Evolutionary conservation across 2,888 invertebrate species (phyloP).

Genomic region (Caenorhabditis imperialis): DNA sequence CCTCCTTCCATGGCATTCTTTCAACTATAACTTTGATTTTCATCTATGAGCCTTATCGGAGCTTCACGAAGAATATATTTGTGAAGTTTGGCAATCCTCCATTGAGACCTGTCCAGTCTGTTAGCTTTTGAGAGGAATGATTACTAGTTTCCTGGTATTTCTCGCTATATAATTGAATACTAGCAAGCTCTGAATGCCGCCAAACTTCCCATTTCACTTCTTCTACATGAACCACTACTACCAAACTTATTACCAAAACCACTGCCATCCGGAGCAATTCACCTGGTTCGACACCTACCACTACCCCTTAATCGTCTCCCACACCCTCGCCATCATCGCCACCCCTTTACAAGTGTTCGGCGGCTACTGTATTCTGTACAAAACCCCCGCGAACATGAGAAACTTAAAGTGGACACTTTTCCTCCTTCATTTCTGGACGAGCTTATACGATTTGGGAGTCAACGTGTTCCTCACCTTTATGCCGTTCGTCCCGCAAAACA

Average conservation of each 20-base stretch:
- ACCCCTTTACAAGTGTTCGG: constrained; percentile 7
- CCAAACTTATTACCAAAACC: background rate
- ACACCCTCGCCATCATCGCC: constrained; percentile 1
- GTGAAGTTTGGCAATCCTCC: too few species aligned
- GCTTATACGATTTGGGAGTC: background rate
- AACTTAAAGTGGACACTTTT: constrained; percentile 14
- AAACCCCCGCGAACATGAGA: constrained; percentile 10
- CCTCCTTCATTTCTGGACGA: constrained; percentile 16
- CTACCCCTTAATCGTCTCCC: constrained; percentile 10
- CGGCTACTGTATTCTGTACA: constrained; percentile 7
- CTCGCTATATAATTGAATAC: too few species aligned
- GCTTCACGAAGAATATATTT: too few species aligned
- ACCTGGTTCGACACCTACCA: constrained; percentile 19
- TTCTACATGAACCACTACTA: constrained; percentile 1
- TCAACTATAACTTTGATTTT: too few species aligned
- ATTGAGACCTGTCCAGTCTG: too few species aligned
- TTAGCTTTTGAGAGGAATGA: too few species aligned
- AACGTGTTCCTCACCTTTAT: constrained; percentile 2
- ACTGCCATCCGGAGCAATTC: constrained; percentile 11
- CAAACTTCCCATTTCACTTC: too few species aligned
- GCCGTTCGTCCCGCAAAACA: constrained; percentile 7
- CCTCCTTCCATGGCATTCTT: too few species aligned
- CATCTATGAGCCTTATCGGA: too few species aligned
- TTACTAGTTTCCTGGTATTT: too few species aligned
- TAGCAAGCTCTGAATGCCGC: too few species aligned